Evolutionary conservation across 1,140 invertebrate species (phyloP).

Genomic region (Lepidurus apus): DNA sequence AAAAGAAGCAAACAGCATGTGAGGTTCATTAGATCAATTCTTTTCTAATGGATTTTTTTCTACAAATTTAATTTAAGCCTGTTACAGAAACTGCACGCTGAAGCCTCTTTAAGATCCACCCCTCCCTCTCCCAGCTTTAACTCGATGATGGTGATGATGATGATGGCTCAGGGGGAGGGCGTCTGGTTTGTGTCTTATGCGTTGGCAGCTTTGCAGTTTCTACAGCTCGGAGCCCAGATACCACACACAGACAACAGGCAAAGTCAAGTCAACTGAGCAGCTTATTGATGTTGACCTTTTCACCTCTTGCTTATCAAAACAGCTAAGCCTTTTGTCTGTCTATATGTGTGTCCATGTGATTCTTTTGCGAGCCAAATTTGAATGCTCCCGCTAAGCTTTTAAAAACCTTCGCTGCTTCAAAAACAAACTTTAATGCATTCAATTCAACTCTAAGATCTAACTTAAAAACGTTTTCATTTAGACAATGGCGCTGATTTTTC

Average conservation of each 20-base stretch:
- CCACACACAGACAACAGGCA: constrained; percentile 6
- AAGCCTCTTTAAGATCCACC: too few species aligned
- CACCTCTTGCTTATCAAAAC: constrained; percentile 2
- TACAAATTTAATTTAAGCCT: too few species aligned
- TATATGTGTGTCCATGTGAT: neutral
- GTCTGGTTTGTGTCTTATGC: neutral
- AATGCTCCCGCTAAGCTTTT: neutral
- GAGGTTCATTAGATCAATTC: too few species aligned
- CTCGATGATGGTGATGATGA: constrained; percentile 1
- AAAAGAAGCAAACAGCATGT: too few species aligned
- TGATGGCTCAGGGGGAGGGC: neutral
- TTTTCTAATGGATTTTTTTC: too few species aligned
- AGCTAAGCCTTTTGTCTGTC: neutral
- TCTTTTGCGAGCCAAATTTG: neutral
- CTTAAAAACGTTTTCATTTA: too few species aligned
- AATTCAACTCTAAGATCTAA: too few species aligned
- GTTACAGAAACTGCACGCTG: too few species aligned
- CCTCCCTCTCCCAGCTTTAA: too few species aligned
- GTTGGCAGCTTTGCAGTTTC: neutral
- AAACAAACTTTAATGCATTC: too few species aligned
- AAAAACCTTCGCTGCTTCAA: too few species aligned
- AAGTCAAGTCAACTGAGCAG: constrained; percentile 4
- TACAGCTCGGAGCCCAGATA: constrained; percentile 14
- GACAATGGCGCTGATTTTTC: too few species aligned
- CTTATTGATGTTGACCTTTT: neutral